Conservation (phyloP, 2,888 invertebrate genomes). For the Octonoba sinensis region DNA sequence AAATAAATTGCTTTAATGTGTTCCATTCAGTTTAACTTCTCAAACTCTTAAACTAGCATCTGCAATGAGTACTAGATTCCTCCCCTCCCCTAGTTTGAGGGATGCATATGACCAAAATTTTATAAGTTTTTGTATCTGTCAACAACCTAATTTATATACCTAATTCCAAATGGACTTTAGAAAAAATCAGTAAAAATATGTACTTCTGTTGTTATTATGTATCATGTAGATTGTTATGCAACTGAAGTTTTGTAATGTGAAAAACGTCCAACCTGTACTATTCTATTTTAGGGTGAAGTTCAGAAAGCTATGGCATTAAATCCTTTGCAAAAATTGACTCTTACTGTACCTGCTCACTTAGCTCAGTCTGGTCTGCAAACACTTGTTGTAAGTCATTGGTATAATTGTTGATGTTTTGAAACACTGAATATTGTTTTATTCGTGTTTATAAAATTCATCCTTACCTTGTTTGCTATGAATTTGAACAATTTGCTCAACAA, state of each 20-base stretch:
- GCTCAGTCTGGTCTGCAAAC: conserved; percentile 62
- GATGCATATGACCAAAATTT: too few relatives aligned
- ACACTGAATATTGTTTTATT: too few relatives aligned
- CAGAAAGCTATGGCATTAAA: conserved; percentile 65
- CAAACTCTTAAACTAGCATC: too few relatives aligned
- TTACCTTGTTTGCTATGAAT: not conserved
- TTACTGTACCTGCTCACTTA: conserved; percentile 61
- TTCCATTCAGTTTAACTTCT: too few relatives aligned
- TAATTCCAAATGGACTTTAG: too few relatives aligned
- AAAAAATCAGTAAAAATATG: too few relatives aligned
- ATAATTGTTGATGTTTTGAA: too few relatives aligned
- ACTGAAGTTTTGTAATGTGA: not conserved
- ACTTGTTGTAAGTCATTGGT: conserved; percentile 53
- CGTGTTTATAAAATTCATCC: not conserved
- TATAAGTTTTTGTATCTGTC: too few relatives aligned
- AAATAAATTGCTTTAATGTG: too few relatives aligned
- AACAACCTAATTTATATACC: too few relatives aligned
- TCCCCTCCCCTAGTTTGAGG: too few relatives aligned
- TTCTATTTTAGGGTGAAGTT: conserved; percentile 59
- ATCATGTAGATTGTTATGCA: not conserved
- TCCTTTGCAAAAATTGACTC: conserved; percentile 64
- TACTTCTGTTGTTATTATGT: not conserved
- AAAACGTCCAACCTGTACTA: not conserved
- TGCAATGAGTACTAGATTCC: too few relatives aligned
- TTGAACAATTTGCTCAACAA: not conserved